Evolutionary conservation across 2,113 vertebrate genomes (phyloP), one percentile per base, ranked within the genome.

Genomic region (Thunnus thynnus): DNA sequence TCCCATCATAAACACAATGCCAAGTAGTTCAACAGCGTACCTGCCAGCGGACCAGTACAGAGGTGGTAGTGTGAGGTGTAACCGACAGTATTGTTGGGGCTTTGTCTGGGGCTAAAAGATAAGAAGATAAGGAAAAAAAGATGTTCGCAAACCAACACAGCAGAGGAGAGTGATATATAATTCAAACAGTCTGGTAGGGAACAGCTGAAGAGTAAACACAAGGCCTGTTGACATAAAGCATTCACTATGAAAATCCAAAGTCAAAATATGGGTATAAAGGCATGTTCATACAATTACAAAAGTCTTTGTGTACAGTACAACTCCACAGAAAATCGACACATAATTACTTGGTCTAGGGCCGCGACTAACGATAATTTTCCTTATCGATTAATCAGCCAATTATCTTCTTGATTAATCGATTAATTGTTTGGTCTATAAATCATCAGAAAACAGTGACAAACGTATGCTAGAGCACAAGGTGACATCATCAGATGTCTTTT

Each of bases 31-130:
- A 75, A 63, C 57, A 46, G 36, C 2, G 0, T 96, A 99, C 98
- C 98, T 99, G 97, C 98, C 98, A 99, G 30, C 96, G 96, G 86
- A 99, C 96, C 63, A 99, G 95, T 73, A 99, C 98, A 0, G 98
- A 99, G 0, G 98, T 99, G 85, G 97, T 99, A 83, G 98, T 99
- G 94, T 98, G 98, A 0, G 98, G 98, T 0, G 96, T 99, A 73
- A 99, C 96, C 0, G 98, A 99, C 63, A 99, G 88, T 82, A 99
- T 96, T 73, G 92, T 96, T 14, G 98, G 98, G 0, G 98, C 95
- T 91, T 97, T 97, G 46, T 99, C 98, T 0, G 98, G 98, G 20
- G 96, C 98, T 99, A 80, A 9, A 44, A 52, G 36, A 41, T 41
- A 41, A 78, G 16, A n/a, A 64, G 54, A 84, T 50, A 77, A 70